A percentile compares a stretch with the other conserved stretches of the same genome.
phyloP scores from a whole-genome alignment of 2,888 invertebrate genomes.

The Ashinkailepas kermadecensis region DNA sequence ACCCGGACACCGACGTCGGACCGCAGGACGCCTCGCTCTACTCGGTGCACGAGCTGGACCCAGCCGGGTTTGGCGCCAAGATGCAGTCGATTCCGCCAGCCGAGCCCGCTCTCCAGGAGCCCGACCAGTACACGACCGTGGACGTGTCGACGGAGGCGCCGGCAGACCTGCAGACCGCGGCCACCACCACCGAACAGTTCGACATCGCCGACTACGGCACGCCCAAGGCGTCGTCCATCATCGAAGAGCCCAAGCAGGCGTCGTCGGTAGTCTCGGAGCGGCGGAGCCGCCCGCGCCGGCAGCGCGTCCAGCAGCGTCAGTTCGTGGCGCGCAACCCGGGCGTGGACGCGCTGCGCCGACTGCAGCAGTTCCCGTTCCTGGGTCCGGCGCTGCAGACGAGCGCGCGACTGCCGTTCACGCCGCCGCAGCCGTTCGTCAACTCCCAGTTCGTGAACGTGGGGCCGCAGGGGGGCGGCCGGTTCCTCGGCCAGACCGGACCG shows the following conservation, averaged over 20 bases:
- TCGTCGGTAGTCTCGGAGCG: conserved; percentile 55
- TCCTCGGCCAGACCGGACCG: neutral
- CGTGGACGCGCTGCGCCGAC: conserved; percentile 78
- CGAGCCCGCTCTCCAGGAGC: too few relatives aligned
- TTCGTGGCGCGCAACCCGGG: conserved; percentile 57
- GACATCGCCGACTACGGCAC: neutral
- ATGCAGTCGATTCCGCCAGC: too few relatives aligned
- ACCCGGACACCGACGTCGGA: neutral
- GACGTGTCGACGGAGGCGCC: neutral
- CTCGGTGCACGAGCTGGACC: neutral
- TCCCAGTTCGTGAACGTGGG: conserved; percentile 7
- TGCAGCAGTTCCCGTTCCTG: conserved; percentile 57
- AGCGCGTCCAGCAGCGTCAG: conserved; percentile 67
- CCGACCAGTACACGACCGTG: neutral
- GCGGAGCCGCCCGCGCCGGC: conserved; percentile 69
- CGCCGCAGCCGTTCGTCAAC: conserved; percentile 50
- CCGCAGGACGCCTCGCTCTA: neutral
- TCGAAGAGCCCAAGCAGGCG: neutral
- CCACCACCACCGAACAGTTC: neutral
- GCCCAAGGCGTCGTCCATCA: neutral
- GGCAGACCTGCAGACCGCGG: neutral
- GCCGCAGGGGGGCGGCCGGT: neutral
- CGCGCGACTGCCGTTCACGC: conserved; percentile 80
- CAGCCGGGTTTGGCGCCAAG: neutral
- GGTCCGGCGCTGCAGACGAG: conserved; percentile 89